These are phyloP conservation scores for Amphiprion clarkii DNA, from an alignment of 2,797 vertebrate species.

Conservation along the genomic window DNA sequence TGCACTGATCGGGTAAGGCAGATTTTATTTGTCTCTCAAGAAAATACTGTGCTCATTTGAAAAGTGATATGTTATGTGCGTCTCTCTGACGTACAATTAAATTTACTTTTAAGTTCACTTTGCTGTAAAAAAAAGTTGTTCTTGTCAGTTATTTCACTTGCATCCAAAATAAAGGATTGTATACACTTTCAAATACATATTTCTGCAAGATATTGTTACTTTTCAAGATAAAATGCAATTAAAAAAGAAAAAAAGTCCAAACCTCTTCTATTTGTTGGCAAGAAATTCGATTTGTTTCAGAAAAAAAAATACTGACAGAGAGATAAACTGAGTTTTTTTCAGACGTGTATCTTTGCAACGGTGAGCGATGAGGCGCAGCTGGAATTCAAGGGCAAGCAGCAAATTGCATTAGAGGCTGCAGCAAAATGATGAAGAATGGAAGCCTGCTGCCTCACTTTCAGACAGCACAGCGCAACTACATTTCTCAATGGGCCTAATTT, in stretches of 20 bases:
- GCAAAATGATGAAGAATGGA: slow-evolving; percentile 43
- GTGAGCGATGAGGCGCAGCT: slow-evolving; percentile 48
- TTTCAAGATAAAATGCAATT: background rate
- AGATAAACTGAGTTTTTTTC: slow-evolving; percentile 3
- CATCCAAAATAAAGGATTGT: too few species aligned
- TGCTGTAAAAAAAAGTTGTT: background rate
- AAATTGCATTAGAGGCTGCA: slow-evolving; percentile 45
- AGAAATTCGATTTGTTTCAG: background rate
- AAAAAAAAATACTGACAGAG: background rate
- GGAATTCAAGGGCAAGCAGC: slow-evolving; percentile 57
- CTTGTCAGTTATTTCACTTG: background rate
- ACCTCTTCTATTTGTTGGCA: fast-evolving
- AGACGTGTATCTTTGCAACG: slow-evolving; percentile 17
- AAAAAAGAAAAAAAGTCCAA: background rate
- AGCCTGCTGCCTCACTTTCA: slow-evolving; percentile 22
- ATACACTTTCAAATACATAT: too few species aligned
- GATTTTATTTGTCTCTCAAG: background rate
- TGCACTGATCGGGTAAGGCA: slow-evolving; percentile 61
- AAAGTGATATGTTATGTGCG: background rate
- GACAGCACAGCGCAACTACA: background rate
- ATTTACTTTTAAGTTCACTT: background rate
- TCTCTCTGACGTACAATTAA: background rate
- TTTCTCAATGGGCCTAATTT: slow-evolving; percentile 21
- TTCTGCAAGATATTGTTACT: too few species aligned
- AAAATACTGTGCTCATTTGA: background rate